These are phyloP conservation scores for Liparis tanakae DNA, from an alignment of 2,797 vertebrate genomes.

Conservation along the genomic window DNA sequence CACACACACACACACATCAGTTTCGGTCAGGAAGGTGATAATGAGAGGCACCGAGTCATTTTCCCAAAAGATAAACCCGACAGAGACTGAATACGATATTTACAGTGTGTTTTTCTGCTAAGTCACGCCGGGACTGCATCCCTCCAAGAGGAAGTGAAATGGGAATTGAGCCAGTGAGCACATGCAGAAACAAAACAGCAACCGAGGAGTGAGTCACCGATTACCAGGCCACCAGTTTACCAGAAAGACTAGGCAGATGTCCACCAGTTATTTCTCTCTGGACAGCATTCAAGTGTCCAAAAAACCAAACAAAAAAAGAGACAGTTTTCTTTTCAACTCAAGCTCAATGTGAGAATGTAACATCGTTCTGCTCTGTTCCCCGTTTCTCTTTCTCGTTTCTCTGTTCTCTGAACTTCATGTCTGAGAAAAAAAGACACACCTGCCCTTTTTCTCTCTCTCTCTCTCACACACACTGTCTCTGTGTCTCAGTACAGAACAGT, in stretches of 20 bases:
- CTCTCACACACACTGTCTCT: neutral
- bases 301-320: neutral
- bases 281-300: neutral
- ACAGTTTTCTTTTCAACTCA: constrained; percentile 1
- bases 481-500: constrained; percentile 47
- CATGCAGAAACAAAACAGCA: constrained; percentile 59
- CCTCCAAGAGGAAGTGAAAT: constrained; percentile 65
- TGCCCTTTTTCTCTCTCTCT: constrained; percentile 22
- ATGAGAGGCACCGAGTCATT: constrained; percentile 41
- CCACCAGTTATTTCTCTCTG: neutral
- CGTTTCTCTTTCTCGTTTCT: constrained; percentile 26
- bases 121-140: constrained; percentile 49
- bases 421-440: constrained; percentile 50
- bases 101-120: constrained; percentile 43
- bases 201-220: constrained; percentile 35
- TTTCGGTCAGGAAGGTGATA: constrained; percentile 42
- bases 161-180: constrained; percentile 44
- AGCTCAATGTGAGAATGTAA: neutral
- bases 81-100: constrained; percentile 18
- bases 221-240: constrained; percentile 39
- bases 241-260: constrained; percentile 22
- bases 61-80: constrained; percentile 16
- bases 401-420: constrained; percentile 30
- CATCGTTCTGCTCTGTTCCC: constrained; percentile 24
- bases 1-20: neutral